Base-by-base conservation (phyloP, 2,888 invertebrate genomes). In the Dynastes tityus region DNA sequence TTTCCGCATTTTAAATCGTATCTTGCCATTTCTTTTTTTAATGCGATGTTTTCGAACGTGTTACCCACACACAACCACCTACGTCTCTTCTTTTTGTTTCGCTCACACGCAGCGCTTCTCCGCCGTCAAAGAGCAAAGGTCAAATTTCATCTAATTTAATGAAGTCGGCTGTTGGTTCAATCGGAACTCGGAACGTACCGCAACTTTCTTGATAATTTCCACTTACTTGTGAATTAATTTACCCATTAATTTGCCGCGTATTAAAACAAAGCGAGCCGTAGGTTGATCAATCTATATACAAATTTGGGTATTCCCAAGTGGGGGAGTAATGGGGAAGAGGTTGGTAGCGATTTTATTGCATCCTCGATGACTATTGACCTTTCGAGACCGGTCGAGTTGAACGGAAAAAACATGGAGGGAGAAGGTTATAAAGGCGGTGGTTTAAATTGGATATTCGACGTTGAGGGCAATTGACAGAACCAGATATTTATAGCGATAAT, bases 401-500 rank as follows among this genome's bases (percentile, higher is more conserved):
- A 2, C 8, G 11, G 0, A 45, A 45, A 45, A 37, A 8, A 11
- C 8, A 8, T 11, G 45, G 45, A 11, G 8, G 11, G 45, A 45
- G 45, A 11, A 45, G 9, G 45, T 11, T 9, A 45, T 45, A 45
- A 45, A 45, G 9, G 45, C 8, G 45, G 11, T 8, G 45, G 45
- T 45, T 45, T 45, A 45, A 45, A 45, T 45, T 45, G 45, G 8
- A 8, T 27, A 58, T 58, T 58, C 55, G 45, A 45, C 40, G 22
- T 67, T 40, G 40, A 67, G 65, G 6, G 16, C 37, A 64, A 40
- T 9, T 9, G 65, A 67, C 65, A 67, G 65, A 8, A 8, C 2
- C 45, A 22, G 55, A 27, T 40, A 67, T 67, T 67, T 45, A 67
- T 67, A 67, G 22, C n/a, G 65, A 16, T 67, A 67, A 67, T 67